Conservation (phyloP, 2,797 vertebrate genomes). For the Urophycis tenuis region DNA sequence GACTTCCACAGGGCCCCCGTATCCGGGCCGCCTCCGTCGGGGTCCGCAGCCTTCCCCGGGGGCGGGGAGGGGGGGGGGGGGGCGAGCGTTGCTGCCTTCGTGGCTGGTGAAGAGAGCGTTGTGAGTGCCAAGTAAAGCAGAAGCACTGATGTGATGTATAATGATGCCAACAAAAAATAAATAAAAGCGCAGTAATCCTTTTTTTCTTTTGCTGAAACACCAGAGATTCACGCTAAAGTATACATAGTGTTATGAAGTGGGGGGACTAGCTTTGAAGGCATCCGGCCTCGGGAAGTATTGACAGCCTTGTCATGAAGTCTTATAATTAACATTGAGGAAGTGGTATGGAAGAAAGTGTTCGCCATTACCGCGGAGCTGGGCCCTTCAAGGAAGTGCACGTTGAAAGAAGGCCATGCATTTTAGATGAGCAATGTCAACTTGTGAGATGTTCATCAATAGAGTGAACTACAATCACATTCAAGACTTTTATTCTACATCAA, state of each 20-base stretch:
- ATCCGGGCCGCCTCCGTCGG: background rate
- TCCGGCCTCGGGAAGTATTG: background rate
- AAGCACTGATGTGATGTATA: background rate
- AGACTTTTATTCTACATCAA: background rate
- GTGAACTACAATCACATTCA: constrained; percentile 19
- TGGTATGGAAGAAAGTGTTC: constrained; percentile 24
- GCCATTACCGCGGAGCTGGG: background rate
- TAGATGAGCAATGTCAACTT: constrained; percentile 33
- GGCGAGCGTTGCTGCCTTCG: background rate
- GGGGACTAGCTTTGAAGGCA: constrained; percentile 7
- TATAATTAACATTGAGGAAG: background rate
- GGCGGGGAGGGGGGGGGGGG: too few relatives aligned
- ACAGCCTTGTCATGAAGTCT: constrained; percentile 2
- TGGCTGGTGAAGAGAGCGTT: background rate
- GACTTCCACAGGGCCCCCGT: background rate
- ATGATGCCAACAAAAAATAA: too few relatives aligned
- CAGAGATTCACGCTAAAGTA: background rate
- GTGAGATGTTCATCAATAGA: constrained; percentile 25
- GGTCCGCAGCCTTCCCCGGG: background rate
- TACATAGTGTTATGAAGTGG: background rate
- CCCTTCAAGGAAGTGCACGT: constrained; percentile 4
- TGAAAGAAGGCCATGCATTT: constrained; percentile 37
- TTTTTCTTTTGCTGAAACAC: background rate
- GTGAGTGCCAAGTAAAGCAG: background rate
- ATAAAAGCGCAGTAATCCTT: too few relatives aligned